Base-by-base conservation (phyloP, 2,888 invertebrate species). In the Eristalis intricaria region DNA sequence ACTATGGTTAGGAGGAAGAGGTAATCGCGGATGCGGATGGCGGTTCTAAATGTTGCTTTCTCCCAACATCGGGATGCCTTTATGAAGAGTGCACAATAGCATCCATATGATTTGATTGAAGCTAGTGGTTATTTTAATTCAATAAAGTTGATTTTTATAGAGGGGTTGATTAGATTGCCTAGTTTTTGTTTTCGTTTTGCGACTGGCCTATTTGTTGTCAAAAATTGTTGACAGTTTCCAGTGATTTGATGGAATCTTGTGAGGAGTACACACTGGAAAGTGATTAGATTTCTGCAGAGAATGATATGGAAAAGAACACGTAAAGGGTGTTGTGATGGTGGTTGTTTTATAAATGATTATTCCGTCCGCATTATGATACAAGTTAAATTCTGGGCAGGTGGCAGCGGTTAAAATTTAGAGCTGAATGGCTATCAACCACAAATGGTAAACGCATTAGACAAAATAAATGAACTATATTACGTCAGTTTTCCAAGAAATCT, bases 141-240 rank as follows among this genome's bases (percentile, higher is more conserved):
- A 77, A 63, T 32, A 76, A 78, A 78, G 56, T 1, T 0, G 38
- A n/a, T 61, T 69, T 69, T 50, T 8, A 7, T 19, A n/a, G 43
- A n/a, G 43, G 19, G 19, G 19, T 50, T 50, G 50, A 50, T 50
- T 50, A 19, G 50, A 50, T 50, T 50, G 50, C 10, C 8, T 26
- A 10, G 35, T 26, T 38, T 63, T 77, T 70, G 77, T 77, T 64
- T 70, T 69, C 63, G 35, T 63, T 50, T 50, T 50, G 15, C 32
- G 60, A 69, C 5, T 63, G 10, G 26, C 10, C 13, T 61, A 63
- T 70, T 77, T 77, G 69, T 77, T 77, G 69, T 70, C 69, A 77
- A 64, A 69, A 70, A 22, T 29, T 15, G 22, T 50, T 77, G 63
- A 70, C 63, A 70, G 43, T 61, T 77, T 77, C 69, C 69, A 70